Evolutionary conservation across 2,888 invertebrate genomes (phyloP).

Genomic region (Acholoe squamosa): DNA sequence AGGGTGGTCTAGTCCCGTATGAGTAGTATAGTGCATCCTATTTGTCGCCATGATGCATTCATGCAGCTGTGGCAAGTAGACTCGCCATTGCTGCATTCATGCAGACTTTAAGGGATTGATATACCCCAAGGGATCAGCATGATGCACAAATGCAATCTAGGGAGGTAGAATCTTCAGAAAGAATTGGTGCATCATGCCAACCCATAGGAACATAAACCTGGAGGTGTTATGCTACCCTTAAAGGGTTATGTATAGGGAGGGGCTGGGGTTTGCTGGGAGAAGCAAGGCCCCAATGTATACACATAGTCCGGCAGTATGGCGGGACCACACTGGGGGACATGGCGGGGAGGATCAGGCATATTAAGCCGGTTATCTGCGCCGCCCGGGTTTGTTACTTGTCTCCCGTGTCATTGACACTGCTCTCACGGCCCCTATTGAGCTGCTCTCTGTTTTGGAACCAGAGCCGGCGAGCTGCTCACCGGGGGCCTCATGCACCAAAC

Average conservation of each 20-base stretch:
- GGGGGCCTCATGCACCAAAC: conserved; percentile 40
- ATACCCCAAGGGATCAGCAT: too few relatives aligned
- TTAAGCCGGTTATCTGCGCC: conserved; percentile 36
- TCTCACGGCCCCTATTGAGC: conserved; percentile 28
- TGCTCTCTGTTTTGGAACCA: conserved; percentile 30
- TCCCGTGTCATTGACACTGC: conserved; percentile 37
- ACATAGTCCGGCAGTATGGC: not conserved
- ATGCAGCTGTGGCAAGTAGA: too few relatives aligned
- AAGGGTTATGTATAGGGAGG: too few relatives aligned
- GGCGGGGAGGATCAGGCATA: not conserved
- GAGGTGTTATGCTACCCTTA: too few relatives aligned
- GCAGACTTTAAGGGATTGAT: too few relatives aligned
- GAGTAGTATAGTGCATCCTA: too few relatives aligned
- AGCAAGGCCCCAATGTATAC: conserved; percentile 8
- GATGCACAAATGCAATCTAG: too few relatives aligned
- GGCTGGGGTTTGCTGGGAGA: not conserved
- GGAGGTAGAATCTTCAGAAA: too few relatives aligned
- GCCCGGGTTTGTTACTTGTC: conserved; percentile 34
- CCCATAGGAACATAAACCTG: too few relatives aligned
- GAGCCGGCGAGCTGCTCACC: not conserved
- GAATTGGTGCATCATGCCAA: too few relatives aligned
- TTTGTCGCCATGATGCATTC: too few relatives aligned
- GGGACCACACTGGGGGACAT: not conserved
- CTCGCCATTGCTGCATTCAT: too few relatives aligned
- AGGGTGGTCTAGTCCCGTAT: not conserved